Evolutionary conservation across 1,140 invertebrate species (phyloP).

Genomic region (Idris sp.): DNA sequence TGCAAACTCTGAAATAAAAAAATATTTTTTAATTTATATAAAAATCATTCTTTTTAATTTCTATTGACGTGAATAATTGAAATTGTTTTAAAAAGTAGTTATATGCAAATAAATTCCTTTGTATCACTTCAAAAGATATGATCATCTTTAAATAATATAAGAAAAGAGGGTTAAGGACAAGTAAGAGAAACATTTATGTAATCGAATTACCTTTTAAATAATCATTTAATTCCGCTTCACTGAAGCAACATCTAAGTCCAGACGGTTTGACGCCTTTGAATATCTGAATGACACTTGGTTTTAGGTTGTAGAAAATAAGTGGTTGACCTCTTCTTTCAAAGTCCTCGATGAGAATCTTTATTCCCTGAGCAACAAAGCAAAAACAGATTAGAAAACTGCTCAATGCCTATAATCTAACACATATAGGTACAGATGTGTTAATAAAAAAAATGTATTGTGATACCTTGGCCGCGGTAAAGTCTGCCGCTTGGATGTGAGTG

Average conservation of each 20-base stretch:
- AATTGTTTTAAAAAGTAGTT: no score
- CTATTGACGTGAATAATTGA: no score
- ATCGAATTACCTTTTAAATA: conserved; percentile 78
- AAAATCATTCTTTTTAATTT: background rate
- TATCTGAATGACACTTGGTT: conserved; percentile 83
- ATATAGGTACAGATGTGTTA: no score
- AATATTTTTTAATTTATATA: conserved; percentile 1
- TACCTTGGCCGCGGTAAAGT: conserved; percentile 87
- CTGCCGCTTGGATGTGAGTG: conserved; percentile 86
- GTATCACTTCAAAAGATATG: no score
- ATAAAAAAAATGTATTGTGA: no score
- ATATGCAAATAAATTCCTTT: no score
- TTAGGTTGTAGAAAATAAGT: conserved; percentile 86
- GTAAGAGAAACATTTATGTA: no score
- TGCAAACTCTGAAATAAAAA: conserved; percentile 57
- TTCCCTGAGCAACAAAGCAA: conserved; percentile 78
- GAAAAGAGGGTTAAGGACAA: no score
- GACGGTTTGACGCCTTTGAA: conserved; percentile 85
- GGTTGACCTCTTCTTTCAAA: conserved; percentile 85
- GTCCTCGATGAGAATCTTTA: conserved; percentile 86
- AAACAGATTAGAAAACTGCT: no score
- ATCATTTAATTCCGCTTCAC: conserved; percentile 81
- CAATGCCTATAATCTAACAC: no score
- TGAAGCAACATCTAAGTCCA: conserved; percentile 82
- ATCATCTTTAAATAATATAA: no score